phyloP scores from a whole-genome alignment of 2,113 vertebrate genomes.

The Bujurquina vittata region DNA sequence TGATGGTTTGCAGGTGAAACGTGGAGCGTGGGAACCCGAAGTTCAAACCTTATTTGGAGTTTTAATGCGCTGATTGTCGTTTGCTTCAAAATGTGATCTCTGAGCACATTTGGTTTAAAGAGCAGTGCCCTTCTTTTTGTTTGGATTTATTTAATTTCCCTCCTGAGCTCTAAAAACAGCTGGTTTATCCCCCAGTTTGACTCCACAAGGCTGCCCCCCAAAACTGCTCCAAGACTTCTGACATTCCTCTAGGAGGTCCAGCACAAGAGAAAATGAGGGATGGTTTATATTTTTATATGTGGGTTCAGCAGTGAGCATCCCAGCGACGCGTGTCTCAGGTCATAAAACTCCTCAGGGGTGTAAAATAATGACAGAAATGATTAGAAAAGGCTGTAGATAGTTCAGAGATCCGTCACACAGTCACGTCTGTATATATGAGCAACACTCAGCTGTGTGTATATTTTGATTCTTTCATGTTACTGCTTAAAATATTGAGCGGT shows the following conservation, averaged over 20 bases:
- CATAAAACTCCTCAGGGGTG: conserved; percentile 70
- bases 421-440: conserved; percentile 22
- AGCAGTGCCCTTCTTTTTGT: background rate
- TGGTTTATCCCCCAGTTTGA: background rate
- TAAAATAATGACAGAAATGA: conserved; percentile 24
- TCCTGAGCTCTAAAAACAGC: background rate
- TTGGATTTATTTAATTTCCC: background rate
- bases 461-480: background rate
- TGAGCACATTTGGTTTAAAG: conserved; percentile 3
- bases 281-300: conserved; percentile 57
- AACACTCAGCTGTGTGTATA: background rate
- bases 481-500: background rate
- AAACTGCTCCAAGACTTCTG: conserved; percentile 3
- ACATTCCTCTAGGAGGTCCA: conserved; percentile 16
- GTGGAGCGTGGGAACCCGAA: background rate
- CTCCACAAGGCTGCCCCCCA: background rate
- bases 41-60: background rate
- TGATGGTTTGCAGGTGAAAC: background rate
- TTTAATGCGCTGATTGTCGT: background rate
- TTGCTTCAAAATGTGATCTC: background rate
- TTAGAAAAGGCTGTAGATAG: conserved; percentile 18
- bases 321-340: conserved; percentile 66
- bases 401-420: background rate
- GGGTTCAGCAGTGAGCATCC: conserved; percentile 8
- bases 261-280: conserved; percentile 21